Base-by-base conservation (phyloP, 2,113 vertebrate species). In the Phodopus roborovskii region DNA sequence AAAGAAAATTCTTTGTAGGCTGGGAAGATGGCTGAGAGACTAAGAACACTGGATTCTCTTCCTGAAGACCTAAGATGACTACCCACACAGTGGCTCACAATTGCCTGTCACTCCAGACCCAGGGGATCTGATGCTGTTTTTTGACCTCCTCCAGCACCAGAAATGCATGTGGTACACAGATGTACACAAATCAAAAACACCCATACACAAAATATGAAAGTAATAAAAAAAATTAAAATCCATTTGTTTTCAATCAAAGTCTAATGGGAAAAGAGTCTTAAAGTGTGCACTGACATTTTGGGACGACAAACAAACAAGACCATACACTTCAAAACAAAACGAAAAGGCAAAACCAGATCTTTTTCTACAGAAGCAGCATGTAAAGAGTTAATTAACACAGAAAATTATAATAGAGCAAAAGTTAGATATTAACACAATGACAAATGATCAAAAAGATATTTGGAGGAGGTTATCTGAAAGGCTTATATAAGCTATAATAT, bases 231-330 rank as follows among this genome's bases (percentile, higher is more conserved):
- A 7, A 53, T 30, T 68, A 77, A 82, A 71, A 79, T 19, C 1
- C 17, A 89, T 90, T 64, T 42, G 24, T 90, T 75, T 78, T 92
- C 73, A 90, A 62, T 17, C 17, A 85, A 56, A 88, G 81, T 92
- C 64, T 74, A 62, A 36, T 3, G 64, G 26, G 50, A 95, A 26
- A 58, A 81, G 50, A 7, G 30, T 33, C 82, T 17, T 83, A 68
- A 24, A 92, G 58, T 71, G 4, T 50, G 19, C 5, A 88, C 7
- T 60, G 85, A 39, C 93, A 60, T 60, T 94, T 75, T 60, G 12
- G 84, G 45, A 78, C 24, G 4, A 81, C 28, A 91, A 79, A 39
- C 73, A 74, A 93, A 96, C 10, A 53, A 70, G 45, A 36, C 7
- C 58, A 64, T 42, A 42, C n/a, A 83, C 39, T 42, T 83, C 39